Evolutionary conservation across 2,797 vertebrate species (phyloP).

Genomic region (Syngnathus acus): DNA sequence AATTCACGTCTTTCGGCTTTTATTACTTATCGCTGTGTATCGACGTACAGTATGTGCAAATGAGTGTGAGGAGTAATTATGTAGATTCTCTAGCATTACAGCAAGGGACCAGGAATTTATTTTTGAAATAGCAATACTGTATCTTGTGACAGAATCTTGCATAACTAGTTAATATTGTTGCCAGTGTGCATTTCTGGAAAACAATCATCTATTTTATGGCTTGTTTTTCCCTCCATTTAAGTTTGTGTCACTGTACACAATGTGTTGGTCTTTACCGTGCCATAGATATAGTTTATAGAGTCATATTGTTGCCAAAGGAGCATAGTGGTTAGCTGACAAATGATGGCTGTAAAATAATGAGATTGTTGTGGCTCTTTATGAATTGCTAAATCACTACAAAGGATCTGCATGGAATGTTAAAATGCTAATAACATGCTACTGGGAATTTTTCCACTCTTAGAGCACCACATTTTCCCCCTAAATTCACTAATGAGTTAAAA

Average conservation of each 20-base stretch:
- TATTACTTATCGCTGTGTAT: neutral
- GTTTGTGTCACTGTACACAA: neutral
- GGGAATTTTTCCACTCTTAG: neutral
- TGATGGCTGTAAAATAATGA: neutral
- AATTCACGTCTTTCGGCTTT: neutral
- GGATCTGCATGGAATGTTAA: neutral
- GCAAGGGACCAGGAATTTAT: too few species aligned
- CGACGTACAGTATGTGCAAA: neutral
- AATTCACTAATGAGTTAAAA: slow-evolving; percentile 34
- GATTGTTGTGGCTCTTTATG: neutral
- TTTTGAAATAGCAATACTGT: too few species aligned
- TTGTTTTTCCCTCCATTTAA: too few species aligned
- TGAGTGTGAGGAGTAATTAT: neutral
- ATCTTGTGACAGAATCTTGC: neutral
- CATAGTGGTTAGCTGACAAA: too few species aligned
- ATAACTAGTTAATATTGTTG: neutral
- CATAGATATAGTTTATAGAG: neutral
- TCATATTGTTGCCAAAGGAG: neutral
- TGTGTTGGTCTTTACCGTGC: neutral
- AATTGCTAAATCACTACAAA: neutral
- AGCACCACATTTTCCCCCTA: neutral
- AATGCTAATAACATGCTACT: neutral
- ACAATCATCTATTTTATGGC: neutral
- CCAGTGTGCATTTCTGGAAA: neutral
- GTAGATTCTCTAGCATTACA: neutral